Evolutionary conservation across 2,797 vertebrate genomes (phyloP).

Genomic region (Manis pentadactyla): DNA sequence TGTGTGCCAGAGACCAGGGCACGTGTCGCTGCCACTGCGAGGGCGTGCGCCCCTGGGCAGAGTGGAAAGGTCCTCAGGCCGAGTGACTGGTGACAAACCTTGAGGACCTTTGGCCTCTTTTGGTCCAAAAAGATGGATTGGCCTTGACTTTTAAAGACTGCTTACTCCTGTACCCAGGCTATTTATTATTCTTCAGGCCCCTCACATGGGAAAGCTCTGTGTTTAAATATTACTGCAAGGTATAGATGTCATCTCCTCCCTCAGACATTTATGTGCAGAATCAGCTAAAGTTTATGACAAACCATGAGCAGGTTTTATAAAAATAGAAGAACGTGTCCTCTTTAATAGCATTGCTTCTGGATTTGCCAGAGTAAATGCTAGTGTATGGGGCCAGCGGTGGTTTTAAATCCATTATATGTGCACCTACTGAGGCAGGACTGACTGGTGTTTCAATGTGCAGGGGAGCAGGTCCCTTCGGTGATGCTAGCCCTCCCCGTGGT

Average conservation of each 20-base stretch:
- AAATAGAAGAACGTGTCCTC: constrained; percentile 65
- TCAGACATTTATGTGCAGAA: constrained; percentile 41
- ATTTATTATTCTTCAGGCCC: too few species aligned
- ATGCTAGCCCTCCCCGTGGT: constrained; percentile 89
- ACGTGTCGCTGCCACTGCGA: too few species aligned
- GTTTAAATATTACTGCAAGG: constrained; percentile 66
- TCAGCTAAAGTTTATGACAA: constrained; percentile 74
- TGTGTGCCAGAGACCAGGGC: constrained; percentile 11
- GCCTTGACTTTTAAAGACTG: constrained; percentile 87
- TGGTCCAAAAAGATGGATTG: constrained; percentile 85
- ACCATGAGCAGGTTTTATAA: constrained; percentile 69
- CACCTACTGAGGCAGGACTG: constrained; percentile 93
- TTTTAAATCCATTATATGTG: constrained; percentile 89
- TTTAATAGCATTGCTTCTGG: constrained; percentile 76
- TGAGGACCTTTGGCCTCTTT: constrained; percentile 88
- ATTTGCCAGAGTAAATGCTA: constrained; percentile 79
- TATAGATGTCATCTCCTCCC: constrained; percentile 57
- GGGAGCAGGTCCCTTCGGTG: constrained; percentile 90
- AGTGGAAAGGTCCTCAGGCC: constrained; percentile 76
- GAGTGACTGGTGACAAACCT: constrained; percentile 80
- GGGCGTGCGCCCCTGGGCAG: not conserved
- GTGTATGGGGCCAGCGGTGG: constrained; percentile 78
- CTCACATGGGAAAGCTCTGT: constrained; percentile 43
- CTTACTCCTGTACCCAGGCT: constrained; percentile 87
- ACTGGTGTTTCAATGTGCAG: constrained; percentile 92